A percentile compares a stretch with the other conserved stretches of the same genome.
Conservation (phyloP, 2,888 invertebrate genomes). For the Pachymerium ferrugineum region DNA sequence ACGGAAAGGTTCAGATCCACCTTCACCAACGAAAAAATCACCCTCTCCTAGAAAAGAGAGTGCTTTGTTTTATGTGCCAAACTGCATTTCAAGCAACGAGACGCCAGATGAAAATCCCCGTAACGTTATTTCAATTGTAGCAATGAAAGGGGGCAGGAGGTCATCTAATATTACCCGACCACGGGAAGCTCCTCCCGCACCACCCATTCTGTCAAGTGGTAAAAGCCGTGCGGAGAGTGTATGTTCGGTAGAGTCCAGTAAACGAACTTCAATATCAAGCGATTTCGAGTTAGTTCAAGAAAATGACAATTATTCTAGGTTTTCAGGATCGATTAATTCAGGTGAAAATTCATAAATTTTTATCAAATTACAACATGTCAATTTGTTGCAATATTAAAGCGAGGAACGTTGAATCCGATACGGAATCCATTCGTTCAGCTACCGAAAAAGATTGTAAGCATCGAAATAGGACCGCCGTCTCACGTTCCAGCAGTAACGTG, state of each 20-base stretch:
- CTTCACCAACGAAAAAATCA: constrained; percentile 32
- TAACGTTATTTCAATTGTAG: not conserved
- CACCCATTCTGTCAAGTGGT: constrained; percentile 35
- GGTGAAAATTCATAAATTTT: not conserved
- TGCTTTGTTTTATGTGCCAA: constrained; percentile 67
- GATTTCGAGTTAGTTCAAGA: not conserved
- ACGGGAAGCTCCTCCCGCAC: constrained; percentile 41
- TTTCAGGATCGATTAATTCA: not conserved
- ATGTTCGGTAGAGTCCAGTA: constrained; percentile 44
- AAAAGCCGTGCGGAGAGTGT: constrained; percentile 32
- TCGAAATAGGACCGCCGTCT: not conserved
- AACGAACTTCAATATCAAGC: not conserved
- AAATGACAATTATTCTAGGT: not conserved
- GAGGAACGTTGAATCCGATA: not conserved
- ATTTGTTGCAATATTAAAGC: not conserved
- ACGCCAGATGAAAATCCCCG: not conserved
- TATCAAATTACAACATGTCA: not conserved
- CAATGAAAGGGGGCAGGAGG: not conserved
- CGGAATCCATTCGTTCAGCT: not conserved
- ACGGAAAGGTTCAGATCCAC: constrained; percentile 29
- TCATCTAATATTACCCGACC: constrained; percentile 35
- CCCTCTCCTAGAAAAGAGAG: constrained; percentile 47
- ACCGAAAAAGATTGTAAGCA: not conserved
- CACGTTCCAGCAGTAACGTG: constrained; percentile 10
- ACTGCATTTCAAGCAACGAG: constrained; percentile 41